These are phyloP conservation scores for Pogonomyrmex californicus DNA, from an alignment of 1,140 invertebrate species.

Conservation along the genomic window DNA sequence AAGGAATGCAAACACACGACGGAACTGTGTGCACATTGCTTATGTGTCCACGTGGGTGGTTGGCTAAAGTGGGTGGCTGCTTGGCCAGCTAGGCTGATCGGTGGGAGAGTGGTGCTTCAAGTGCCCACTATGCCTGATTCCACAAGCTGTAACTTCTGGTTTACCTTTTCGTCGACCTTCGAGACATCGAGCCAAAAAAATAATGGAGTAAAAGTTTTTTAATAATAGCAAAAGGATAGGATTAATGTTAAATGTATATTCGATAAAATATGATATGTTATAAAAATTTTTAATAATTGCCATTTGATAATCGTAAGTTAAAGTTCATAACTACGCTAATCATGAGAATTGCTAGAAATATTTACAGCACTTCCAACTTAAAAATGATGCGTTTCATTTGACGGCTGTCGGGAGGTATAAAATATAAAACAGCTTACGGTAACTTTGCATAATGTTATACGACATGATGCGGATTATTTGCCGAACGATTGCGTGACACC, in stretches of 20 bases:
- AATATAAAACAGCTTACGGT: conserved; percentile 20
- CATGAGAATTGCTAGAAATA: not conserved
- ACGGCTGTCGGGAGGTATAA: not conserved
- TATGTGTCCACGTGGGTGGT: conserved; percentile 62
- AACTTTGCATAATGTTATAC: not conserved
- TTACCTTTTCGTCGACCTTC: conserved; percentile 59
- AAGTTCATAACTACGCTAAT: not conserved
- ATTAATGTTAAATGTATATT: not conserved
- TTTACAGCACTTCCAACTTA: not conserved
- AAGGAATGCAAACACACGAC: conserved; percentile 61
- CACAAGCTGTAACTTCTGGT: conserved; percentile 47
- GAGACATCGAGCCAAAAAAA: conserved; percentile 61
- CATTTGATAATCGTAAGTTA: not conserved
- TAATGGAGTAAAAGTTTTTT: too few species aligned
- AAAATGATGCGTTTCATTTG: not conserved
- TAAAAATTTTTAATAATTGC: not conserved
- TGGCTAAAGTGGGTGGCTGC: conserved; percentile 62
- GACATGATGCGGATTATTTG: conserved; percentile 66
- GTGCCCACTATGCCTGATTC: conserved; percentile 35
- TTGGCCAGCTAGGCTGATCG: conserved; percentile 37
- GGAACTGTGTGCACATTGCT: conserved; percentile 62
- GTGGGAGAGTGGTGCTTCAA: conserved; percentile 45
- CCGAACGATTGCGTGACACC: conserved; percentile 65
- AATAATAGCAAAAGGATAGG: not conserved
- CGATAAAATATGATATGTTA: not conserved